Evolutionary conservation across 2,113 vertebrate species (phyloP), one percentile per base, ranked within the genome.

Genomic region (Pangasianodon gigas): DNA sequence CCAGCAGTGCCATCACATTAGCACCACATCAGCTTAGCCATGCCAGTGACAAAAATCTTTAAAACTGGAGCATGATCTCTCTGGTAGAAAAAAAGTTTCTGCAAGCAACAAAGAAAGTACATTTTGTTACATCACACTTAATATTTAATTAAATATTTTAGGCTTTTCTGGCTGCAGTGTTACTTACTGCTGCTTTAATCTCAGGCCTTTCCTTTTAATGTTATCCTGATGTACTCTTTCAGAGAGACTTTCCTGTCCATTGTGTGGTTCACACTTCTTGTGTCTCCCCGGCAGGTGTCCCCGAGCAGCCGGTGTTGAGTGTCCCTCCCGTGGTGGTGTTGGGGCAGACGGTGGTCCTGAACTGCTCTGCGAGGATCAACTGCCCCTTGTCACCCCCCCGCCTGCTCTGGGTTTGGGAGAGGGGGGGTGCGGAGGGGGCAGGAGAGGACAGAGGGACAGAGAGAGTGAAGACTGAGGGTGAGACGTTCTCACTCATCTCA

Each of bases 321-420:
- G 93, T 94, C 69, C 87, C 90, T 10, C 69, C 90, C 52, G 89
- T 91, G 1, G 93, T 95, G 82, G 94, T 89, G 24, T 95, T 96
- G 24, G 96, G 96, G 3, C 93, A 96, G 88, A 29, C 56, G 54
- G 94, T 96, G 82, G 90, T 92, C 37, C 79, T 97, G 69, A 96
- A 96, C 92, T 97, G 96, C 91, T 95, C 95, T 0, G 91, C 93
- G 67, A 77, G 52, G 21, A 93, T 93, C 87, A 91, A 90, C 89
- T 97, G 96, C 89, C 96, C 95, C 56, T 92, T 92, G 58, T 37
- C 81, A 5, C 94, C 94, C 1, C 96, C 96, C 0, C 58, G 26
- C 9, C 88, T 97, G 19, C 86, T 58, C 32, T 97, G 96, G 96
- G 93, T 46, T 21, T 95, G 93, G 92, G 93, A 93, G 62, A 91